These are phyloP conservation scores for Eupithecia inturbata DNA, from an alignment of 2,888 invertebrate species.

Conservation along the genomic window DNA sequence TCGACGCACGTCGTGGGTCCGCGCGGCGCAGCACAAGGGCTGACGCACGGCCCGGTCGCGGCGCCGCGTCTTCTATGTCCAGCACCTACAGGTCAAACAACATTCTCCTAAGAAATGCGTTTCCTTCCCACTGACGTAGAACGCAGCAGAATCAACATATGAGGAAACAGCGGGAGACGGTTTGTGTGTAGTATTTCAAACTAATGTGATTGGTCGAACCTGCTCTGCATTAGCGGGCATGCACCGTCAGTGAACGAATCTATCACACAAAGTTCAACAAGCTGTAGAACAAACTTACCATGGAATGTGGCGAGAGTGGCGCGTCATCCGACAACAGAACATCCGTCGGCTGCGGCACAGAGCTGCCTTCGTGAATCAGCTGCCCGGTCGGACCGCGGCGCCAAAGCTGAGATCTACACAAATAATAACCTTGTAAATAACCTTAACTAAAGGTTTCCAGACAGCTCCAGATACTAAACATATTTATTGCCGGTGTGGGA, in stretches of 20 bases:
- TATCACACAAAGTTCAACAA: neutral
- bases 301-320: slow-evolving; percentile 71
- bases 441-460: neutral
- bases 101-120: neutral
- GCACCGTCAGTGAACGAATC: neutral
- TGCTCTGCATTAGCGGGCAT: neutral
- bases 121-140: neutral
- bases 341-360: slow-evolving; percentile 84
- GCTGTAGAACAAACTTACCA: slow-evolving; percentile 57
- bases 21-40: slow-evolving; percentile 92
- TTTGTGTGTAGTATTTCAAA: neutral
- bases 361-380: slow-evolving; percentile 96
- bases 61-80: slow-evolving; percentile 94
- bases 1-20: slow-evolving; percentile 92
- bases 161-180: neutral
- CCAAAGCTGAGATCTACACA: slow-evolving; percentile 94
- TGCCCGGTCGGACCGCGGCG: slow-evolving; percentile 95
- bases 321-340: slow-evolving; percentile 64
- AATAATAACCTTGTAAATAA: neutral
- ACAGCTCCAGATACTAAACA: neutral
- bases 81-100: slow-evolving; percentile 83
- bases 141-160: neutral
- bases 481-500: neutral
- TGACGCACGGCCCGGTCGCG: slow-evolving; percentile 89
- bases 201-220: neutral